Base-by-base conservation (phyloP, 2,797 vertebrate genomes). In the Enteromius trimaculatus region DNA sequence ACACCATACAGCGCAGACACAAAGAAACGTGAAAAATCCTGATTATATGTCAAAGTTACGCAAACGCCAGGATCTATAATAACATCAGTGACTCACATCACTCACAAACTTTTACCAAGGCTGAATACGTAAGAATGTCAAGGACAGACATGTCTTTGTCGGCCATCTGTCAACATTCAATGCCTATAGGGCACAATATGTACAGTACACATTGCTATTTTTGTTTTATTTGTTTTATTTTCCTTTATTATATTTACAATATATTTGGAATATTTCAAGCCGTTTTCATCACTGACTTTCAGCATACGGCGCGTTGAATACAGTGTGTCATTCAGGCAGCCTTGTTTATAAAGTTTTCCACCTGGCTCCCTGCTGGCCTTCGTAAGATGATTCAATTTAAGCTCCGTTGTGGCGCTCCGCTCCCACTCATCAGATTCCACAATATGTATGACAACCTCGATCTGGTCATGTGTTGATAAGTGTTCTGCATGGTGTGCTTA, bases 261-360 rank as follows among this genome's bases (percentile, higher is more conserved):
- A 55, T 55, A 55, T 23, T 23, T 55, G 3, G 16, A 65, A 82
- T 55, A 55, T 76, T 76, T 53, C 1, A 6, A 55, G 47, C 14
- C 16, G n/a, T 29, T 71, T 26, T 37, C 16, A 0, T 82, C 7
- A 10, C 62, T 70, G 3, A 31, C 42, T 58, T 58, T 19, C 21
- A 64, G 37, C 70, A 82, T 37, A 31, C 58, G 69, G 81, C 1
- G 44, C 5, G 10, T 70, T 10, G 70, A 17, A 55, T 49, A 70
- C 60, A 76, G 16, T 8, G 55, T 55, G 42, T 76, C 29, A 55
- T 75, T 81, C 65, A 77, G 68, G n/a, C 69, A 55, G n/a, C 85
- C 88, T 91, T 94, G 92, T 93, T 95, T 94, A 93, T 91, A 92
- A 93, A 92, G 92, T 92, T 93, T 93, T 92, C 93, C 92, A 93